These are phyloP conservation scores for Ceryle rudis DNA, from an alignment of 2,797 vertebrate species.

Conservation along the genomic window DNA sequence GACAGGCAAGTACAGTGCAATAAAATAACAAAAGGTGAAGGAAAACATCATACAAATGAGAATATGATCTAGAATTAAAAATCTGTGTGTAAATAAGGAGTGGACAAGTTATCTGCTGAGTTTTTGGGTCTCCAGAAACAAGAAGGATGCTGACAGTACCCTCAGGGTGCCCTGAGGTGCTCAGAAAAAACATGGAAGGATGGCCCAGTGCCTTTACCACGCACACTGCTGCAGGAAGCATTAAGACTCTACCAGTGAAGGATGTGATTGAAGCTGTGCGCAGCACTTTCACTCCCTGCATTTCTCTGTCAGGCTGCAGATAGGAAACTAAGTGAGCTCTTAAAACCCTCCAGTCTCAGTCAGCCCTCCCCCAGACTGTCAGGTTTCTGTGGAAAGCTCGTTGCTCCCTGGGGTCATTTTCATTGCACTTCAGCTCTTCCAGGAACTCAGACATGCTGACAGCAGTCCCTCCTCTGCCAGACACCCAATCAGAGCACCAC, in stretches of 20 bases:
- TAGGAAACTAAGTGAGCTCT: slow-evolving; percentile 19
- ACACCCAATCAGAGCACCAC: neutral
- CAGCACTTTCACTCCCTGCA: neutral
- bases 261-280: neutral
- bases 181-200: neutral
- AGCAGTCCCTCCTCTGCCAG: slow-evolving; percentile 50
- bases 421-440: slow-evolving; percentile 59
- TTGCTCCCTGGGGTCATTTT: slow-evolving; percentile 66
- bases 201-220: neutral
- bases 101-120: neutral
- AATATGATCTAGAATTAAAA: neutral
- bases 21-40: neutral
- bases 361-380: slow-evolving; percentile 10
- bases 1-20: neutral
- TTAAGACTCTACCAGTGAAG: neutral
- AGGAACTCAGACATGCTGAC: slow-evolving; percentile 58
- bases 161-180: neutral
- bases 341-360: neutral
- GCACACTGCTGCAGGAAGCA: neutral
- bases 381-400: slow-evolving; percentile 48
- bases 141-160: neutral
- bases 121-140: neutral
- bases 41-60: neutral
- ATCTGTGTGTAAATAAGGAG: neutral
- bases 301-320: neutral